phyloP scores from a whole-genome alignment of 2,888 invertebrate species.

The Eristalinus sepulchralis region DNA sequence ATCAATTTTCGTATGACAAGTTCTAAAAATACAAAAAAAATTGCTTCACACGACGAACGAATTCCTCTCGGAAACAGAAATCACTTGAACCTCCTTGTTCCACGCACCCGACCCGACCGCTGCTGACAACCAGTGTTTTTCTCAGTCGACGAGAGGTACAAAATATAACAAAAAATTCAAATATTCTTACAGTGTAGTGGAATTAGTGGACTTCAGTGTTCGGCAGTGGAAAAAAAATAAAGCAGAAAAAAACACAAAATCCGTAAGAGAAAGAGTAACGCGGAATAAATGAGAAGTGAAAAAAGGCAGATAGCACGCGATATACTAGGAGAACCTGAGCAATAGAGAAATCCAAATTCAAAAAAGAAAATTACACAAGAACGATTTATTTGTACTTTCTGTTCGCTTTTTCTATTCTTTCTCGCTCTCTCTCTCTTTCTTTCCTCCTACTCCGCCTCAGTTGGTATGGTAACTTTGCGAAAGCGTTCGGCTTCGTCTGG shows the following conservation, averaged over 20 bases:
- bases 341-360: conserved; percentile 22
- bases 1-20: conserved; percentile 31
- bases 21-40: conserved; percentile 63
- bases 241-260: neutral
- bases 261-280: conserved; percentile 17
- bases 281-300: conserved; percentile 32
- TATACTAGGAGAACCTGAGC: conserved; percentile 18
- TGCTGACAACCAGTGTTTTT: conserved; percentile 47
- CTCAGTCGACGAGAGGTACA: conserved; percentile 37
- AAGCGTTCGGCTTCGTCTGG: neutral
- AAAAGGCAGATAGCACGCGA: conserved; percentile 44
- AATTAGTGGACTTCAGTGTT: conserved; percentile 45
- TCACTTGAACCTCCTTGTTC: conserved; percentile 42
- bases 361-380: conserved; percentile 3
- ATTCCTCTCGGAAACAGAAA: conserved; percentile 23
- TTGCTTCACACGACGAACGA: conserved; percentile 37
- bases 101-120: conserved; percentile 38
- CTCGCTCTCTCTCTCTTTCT: neutral
- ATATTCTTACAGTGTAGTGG: conserved; percentile 60
- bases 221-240: conserved; percentile 3
- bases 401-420: neutral
- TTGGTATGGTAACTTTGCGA: conserved; percentile 19
- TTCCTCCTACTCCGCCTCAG: neutral
- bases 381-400: neutral
- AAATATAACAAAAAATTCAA: conserved; percentile 28